phyloP scores from a whole-genome alignment of 2,888 invertebrate genomes.

The Tethea ocularis region DNA sequence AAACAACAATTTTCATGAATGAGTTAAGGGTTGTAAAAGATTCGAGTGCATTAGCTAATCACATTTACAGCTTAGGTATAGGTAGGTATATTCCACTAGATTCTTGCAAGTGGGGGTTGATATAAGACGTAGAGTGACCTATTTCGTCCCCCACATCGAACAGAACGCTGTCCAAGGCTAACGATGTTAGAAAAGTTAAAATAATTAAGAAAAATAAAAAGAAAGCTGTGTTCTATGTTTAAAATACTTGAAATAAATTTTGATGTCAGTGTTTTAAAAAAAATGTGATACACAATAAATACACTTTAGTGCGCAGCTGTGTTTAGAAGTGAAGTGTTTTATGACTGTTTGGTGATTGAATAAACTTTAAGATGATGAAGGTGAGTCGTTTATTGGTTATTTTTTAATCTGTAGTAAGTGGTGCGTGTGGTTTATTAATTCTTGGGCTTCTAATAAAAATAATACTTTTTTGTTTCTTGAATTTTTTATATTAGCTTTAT shows the following conservation, averaged over 20 bases:
- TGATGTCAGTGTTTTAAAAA: not conserved
- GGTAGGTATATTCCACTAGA: not conserved
- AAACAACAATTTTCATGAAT: not conserved
- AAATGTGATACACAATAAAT: slow-evolving; percentile 7
- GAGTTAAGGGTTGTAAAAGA: not conserved
- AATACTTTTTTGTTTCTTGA: slow-evolving; percentile 1
- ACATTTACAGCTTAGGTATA: not conserved
- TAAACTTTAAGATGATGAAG: slow-evolving; percentile 41
- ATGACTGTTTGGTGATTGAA: slow-evolving; percentile 28
- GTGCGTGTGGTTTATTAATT: not conserved
- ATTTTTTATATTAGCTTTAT: too few species aligned
- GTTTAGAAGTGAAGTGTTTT: slow-evolving; percentile 23
- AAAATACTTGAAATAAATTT: not conserved
- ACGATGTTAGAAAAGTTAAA: slow-evolving; percentile 10
- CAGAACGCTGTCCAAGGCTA: slow-evolving; percentile 44
- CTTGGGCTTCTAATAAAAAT: too few species aligned
- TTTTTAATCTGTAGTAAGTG: not conserved
- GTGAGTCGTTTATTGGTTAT: too few species aligned
- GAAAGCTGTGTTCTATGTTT: not conserved
- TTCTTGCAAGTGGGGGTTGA: slow-evolving; percentile 52
- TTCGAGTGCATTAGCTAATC: not conserved
- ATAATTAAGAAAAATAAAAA: not conserved
- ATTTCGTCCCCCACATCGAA: slow-evolving; percentile 65
- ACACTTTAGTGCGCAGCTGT: slow-evolving; percentile 3
- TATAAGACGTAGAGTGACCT: slow-evolving; percentile 71